Conservation (phyloP, 2,888 invertebrate species). For the Theodoxus fluviatilis region DNA sequence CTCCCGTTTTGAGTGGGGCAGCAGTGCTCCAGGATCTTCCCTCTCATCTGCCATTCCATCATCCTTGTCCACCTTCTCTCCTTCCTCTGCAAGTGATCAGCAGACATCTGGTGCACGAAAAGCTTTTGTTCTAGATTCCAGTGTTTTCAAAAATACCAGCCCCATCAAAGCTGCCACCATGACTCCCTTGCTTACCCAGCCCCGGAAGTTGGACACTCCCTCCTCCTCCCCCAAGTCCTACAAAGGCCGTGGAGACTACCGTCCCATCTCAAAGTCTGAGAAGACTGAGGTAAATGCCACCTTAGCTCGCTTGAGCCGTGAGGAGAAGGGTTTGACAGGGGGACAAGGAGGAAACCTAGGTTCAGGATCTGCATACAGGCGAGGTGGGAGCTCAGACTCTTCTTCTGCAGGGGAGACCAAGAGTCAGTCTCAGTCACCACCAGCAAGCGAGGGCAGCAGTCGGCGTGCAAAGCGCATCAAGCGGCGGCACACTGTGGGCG, state of each 20-base stretch:
- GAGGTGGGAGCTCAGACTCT: too few species aligned
- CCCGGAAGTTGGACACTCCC: conserved; percentile 29
- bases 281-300: conserved; percentile 47
- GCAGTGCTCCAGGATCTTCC: conserved; percentile 19
- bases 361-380: too few species aligned
- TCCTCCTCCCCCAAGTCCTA: not conserved
- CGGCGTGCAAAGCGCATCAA: conserved; percentile 32
- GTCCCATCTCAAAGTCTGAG: conserved; percentile 47
- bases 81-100: not conserved
- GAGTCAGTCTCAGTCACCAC: not conserved
- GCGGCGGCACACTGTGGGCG: conserved; percentile 89
- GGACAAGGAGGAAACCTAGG: too few species aligned
- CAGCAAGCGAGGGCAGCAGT: not conserved
- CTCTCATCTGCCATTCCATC: conserved; percentile 7
- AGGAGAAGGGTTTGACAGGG: conserved; percentile 16
- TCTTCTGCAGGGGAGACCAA: conserved; percentile 7
- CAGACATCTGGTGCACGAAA: conserved; percentile 6
- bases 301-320: conserved; percentile 30
- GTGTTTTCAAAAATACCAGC: conserved; percentile 23
- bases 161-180: conserved; percentile 1
- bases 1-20: conserved; percentile 55
- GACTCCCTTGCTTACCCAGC: conserved; percentile 31
- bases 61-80: conserved; percentile 12
- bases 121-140: conserved; percentile 28
- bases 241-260: conserved; percentile 29